phyloP scores from a whole-genome alignment of 2,797 vertebrate species.

The Siniperca scherzeri region DNA sequence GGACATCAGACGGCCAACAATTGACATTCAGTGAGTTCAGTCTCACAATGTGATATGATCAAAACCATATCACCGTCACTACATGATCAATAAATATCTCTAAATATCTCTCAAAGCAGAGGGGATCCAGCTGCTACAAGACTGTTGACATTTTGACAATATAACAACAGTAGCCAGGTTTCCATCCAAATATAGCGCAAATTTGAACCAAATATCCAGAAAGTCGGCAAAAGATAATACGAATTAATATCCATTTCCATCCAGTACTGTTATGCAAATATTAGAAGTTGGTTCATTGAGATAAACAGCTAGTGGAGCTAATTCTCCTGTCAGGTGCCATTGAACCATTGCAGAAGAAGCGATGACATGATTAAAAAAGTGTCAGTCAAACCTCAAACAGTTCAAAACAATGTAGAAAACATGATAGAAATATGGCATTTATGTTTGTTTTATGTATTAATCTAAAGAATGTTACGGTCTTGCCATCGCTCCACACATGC shows the following conservation, averaged over 20 bases:
- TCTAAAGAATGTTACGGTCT: too few species aligned
- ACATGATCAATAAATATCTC: not conserved
- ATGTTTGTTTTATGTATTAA: too few species aligned
- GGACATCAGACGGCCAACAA: conserved; percentile 6
- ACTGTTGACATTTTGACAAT: not conserved
- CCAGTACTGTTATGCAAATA: too few species aligned
- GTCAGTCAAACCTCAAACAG: too few species aligned
- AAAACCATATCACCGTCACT: not conserved
- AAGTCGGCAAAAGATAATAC: not conserved
- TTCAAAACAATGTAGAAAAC: too few species aligned
- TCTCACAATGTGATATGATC: not conserved
- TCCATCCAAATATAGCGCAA: not conserved
- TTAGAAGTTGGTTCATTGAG: too few species aligned
- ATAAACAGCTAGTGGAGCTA: not conserved
- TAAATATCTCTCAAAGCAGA: not conserved
- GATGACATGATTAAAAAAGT: too few species aligned
- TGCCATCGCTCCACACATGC: too few species aligned
- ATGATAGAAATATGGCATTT: too few species aligned
- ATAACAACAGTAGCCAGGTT: too few species aligned
- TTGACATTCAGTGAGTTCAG: not conserved
- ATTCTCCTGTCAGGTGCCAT: not conserved
- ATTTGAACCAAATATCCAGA: not conserved
- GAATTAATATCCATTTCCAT: not conserved
- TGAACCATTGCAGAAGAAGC: not conserved
- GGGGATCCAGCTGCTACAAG: not conserved